phyloP scores from a whole-genome alignment of 2,888 invertebrate genomes.

The Sinotaia quadrata region DNA sequence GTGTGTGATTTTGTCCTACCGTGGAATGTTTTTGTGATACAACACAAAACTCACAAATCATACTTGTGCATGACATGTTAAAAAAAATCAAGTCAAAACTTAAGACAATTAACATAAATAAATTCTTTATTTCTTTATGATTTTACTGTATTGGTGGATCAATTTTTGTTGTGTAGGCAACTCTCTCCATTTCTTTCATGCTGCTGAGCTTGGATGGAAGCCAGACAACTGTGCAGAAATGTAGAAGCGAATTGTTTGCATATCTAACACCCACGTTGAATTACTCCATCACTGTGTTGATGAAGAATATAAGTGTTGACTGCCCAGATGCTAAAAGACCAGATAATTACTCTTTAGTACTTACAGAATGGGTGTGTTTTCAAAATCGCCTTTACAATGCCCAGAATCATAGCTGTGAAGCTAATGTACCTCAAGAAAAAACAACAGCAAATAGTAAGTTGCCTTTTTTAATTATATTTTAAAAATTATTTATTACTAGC shows the following conservation, averaged over 20 bases:
- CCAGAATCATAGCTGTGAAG: slow-evolving; percentile 13
- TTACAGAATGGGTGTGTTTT: slow-evolving; percentile 13
- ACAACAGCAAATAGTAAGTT: no score
- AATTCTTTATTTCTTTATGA: background rate
- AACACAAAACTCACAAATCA: no score
- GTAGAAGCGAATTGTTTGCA: slow-evolving; percentile 5
- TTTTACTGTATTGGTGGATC: background rate
- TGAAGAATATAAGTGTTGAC: background rate
- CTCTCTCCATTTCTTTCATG: slow-evolving; percentile 25
- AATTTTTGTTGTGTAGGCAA: slow-evolving; percentile 16
- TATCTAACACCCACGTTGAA: background rate
- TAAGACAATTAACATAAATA: no score
- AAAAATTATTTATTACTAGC: no score
- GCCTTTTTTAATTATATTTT: no score
- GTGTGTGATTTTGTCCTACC: background rate
- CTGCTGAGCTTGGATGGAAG: slow-evolving; percentile 23
- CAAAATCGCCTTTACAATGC: slow-evolving; percentile 10
- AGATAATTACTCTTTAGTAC: background rate
- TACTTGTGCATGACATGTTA: no score
- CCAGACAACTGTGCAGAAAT: slow-evolving; percentile 1
- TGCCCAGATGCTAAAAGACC: slow-evolving; percentile 6
- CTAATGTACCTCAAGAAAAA: no score
- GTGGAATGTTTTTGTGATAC: no score
- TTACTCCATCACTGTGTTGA: slow-evolving; percentile 2
- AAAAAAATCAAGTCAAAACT: no score